Evolutionary conservation across 1,140 invertebrate species (phyloP), one percentile per base, ranked within the genome.

Genomic region (Drosophila punjabiensis): DNA sequence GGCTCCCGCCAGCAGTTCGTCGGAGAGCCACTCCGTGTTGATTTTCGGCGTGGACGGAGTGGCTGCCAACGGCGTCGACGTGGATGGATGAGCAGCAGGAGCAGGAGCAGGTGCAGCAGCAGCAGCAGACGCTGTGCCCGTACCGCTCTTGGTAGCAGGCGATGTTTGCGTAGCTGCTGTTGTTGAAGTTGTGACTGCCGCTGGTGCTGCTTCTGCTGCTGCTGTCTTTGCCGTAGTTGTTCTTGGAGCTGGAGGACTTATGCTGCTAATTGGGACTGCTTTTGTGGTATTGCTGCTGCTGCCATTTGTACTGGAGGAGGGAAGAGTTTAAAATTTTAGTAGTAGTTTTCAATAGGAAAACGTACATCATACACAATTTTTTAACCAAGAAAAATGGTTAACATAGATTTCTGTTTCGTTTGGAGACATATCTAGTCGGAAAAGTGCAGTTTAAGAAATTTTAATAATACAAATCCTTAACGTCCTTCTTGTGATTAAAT

Each of bases 11-110:
- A 79, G 75, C 48, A 91, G 73, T 62, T 83, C 80, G 13, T 82
- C 83, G 32, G 77, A 80, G 24, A 87, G 61, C 87, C 80, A 87
- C 14, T 85, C 86, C 0, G 83, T 87, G 35, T 91, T 70, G 58
- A 91, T 91, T 39, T 91, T 87, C 14, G 87, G 87, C 55, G 83
- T 91, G 9, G 87, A 76, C 1, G 88, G 87, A 8, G 82, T 90
- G 10, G 87, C 80, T n/a, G 82, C 76, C 14, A 66, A 33, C 37
- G 68, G 45, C 45, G 48, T 82, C 3, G 35, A 30, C 13, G 75
- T 58, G 55, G 69, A n/a, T 30, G 79, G 41, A 10, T 35, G 11
- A 24, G 18, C 13, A 13, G 50, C 41, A 37, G 63, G 3, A 33
- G 48, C 10, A 33, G 16, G 10, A 35, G 20, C 43, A 20, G 43